Evolutionary conservation across 1,140 invertebrate species (phyloP).

Genomic region (Hyles euphorbiae): DNA sequence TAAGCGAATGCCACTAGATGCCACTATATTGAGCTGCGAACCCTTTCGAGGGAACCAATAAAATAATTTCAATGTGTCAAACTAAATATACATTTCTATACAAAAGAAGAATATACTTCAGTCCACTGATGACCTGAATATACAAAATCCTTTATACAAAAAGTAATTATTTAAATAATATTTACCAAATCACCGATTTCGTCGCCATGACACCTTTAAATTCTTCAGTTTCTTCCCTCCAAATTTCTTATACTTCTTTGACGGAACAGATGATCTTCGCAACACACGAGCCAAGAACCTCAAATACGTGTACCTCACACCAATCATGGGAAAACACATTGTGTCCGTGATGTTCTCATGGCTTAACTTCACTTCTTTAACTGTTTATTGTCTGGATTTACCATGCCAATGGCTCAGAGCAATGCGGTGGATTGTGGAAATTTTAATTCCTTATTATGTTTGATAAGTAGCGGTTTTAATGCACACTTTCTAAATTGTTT

Average conservation of each 20-base stretch:
- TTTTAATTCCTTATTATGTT: no score
- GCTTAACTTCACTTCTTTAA: constrained; percentile 5
- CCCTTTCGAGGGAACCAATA: no score
- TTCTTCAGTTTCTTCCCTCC: constrained; percentile 34
- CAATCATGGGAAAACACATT: constrained; percentile 49
- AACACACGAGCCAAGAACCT: constrained; percentile 33
- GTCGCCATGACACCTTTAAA: constrained; percentile 45
- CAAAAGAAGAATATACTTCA: no score
- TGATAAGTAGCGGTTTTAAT: no score
- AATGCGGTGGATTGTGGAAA: no score
- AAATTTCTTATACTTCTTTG: constrained; percentile 53
- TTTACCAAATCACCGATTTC: constrained; percentile 45
- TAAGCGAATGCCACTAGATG: no score
- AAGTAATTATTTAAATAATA: constrained; percentile 4
- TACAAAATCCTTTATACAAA: not conserved
- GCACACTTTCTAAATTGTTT: no score
- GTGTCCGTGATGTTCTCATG: constrained; percentile 30
- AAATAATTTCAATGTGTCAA: no score
- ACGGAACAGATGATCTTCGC: constrained; percentile 31
- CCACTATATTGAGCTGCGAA: no score
- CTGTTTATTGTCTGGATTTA: constrained; percentile 9
- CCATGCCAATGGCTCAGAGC: no score
- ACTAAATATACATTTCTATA: no score
- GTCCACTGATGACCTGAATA: no score
- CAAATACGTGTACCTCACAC: constrained; percentile 27